phyloP scores from a whole-genome alignment of 2,888 invertebrate species.

The Coremacera marginata region DNA sequence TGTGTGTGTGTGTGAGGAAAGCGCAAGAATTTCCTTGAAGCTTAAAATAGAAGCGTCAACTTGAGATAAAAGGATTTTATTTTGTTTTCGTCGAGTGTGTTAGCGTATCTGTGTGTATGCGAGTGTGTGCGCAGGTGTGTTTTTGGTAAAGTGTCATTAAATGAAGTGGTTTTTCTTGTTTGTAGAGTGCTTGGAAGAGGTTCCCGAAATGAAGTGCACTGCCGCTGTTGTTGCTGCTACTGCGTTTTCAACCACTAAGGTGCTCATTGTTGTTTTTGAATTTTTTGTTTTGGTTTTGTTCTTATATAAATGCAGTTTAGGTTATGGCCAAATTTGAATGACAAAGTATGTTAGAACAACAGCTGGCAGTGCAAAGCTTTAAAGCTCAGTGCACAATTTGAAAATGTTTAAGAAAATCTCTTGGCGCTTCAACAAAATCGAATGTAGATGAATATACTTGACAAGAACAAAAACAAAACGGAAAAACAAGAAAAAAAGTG shows the following conservation, averaged over 20 bases:
- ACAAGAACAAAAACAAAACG: background rate
- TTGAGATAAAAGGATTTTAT: constrained; percentile 65
- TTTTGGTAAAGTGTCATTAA: constrained; percentile 66
- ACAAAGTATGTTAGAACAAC: background rate
- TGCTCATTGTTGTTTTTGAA: background rate
- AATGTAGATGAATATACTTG: background rate
- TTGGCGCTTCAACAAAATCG: too few species aligned
- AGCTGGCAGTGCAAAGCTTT: background rate
- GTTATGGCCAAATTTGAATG: constrained; percentile 19
- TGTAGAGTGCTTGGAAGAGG: constrained; percentile 66
- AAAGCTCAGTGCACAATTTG: too few species aligned
- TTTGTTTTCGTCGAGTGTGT: constrained; percentile 45
- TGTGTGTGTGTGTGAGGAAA: constrained; percentile 41
- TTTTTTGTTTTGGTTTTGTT: background rate
- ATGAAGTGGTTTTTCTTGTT: constrained; percentile 64
- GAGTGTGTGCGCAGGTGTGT: constrained; percentile 52
- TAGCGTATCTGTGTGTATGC: constrained; percentile 45
- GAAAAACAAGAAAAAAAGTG: background rate
- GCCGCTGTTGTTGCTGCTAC: constrained; percentile 46
- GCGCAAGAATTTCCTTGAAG: constrained; percentile 57
- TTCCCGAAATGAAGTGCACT: constrained; percentile 66
- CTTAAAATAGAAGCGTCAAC: constrained; percentile 62
- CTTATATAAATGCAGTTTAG: background rate
- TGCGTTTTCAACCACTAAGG: constrained; percentile 19
- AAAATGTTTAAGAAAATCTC: too few species aligned